A percentile compares a stretch with the other conserved stretches of the same genome.
Evolutionary conservation across 2,113 vertebrate genomes (phyloP).

Genomic region (Heloderma charlesbogerti): DNA sequence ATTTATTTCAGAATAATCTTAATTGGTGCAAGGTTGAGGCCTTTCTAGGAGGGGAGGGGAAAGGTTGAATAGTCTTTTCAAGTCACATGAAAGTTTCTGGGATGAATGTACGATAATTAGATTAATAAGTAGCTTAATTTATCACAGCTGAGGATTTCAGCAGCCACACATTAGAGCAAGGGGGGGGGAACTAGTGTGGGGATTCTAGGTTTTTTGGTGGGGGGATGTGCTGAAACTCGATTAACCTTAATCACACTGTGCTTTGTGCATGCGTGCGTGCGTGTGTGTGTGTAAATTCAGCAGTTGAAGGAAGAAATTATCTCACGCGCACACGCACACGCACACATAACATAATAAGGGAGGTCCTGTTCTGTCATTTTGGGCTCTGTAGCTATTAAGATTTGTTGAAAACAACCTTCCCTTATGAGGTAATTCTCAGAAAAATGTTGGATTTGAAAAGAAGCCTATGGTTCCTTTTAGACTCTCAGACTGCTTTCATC

Average conservation of each 20-base stretch:
- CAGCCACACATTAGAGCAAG: slow-evolving; percentile 94
- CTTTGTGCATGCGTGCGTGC: slow-evolving; percentile 78
- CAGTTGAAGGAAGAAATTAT: slow-evolving; percentile 64
- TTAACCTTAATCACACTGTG: slow-evolving; percentile 94
- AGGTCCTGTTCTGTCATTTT: slow-evolving; percentile 69
- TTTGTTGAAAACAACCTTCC: slow-evolving; percentile 68
- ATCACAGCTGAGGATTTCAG: slow-evolving; percentile 98
- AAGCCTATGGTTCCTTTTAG: slow-evolving; percentile 30
- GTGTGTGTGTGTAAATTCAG: slow-evolving; percentile 79
- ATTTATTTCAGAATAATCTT: slow-evolving; percentile 90
- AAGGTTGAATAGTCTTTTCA: slow-evolving; percentile 95
- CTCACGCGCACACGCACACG: background rate
- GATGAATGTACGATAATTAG: slow-evolving; percentile 99
- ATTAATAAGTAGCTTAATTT: slow-evolving; percentile 99
- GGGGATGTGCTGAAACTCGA: slow-evolving; percentile 91
- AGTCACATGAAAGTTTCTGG: slow-evolving; percentile 99
- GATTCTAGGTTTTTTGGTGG: slow-evolving; percentile 81
- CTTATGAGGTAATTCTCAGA: slow-evolving; percentile 45
- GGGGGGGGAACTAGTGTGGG: slow-evolving; percentile 89
- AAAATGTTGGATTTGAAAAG: slow-evolving; percentile 44
- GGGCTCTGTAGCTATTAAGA: slow-evolving; percentile 51
- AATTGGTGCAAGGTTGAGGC: slow-evolving; percentile 93
- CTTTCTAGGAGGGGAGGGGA: slow-evolving; percentile 85
- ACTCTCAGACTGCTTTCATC: fast-evolving
- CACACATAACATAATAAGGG: slow-evolving; percentile 72